Base-by-base conservation (phyloP, 2,113 vertebrate species). In the human (Homo sapiens) region DNA sequence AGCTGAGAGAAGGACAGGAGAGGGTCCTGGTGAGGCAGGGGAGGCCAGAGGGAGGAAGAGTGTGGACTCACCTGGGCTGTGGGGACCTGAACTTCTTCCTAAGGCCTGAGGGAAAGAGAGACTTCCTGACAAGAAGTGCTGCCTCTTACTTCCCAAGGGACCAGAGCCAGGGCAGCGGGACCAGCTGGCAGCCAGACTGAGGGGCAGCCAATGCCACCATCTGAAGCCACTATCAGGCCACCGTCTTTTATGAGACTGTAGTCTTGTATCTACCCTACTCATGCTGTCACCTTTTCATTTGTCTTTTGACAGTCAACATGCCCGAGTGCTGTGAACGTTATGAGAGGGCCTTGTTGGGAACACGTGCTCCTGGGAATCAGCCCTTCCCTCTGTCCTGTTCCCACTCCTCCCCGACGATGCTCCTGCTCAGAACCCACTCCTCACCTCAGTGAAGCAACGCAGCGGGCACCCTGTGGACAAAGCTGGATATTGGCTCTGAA, bases 111-210 rank as follows among this genome's bases (percentile, higher is more conserved):
- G 55, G 61, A 73, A 81, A 86, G 88, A 59, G 48, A 22, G 38
- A 52, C 43, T 92, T 64, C 40, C 11, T 72, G 68, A 75, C 43
- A 59, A 64, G 50, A 68, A 93, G 22, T 30, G 43, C 48, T 61
- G 40, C 78, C 38, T 90, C 25, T 50, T 48, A 4, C 9, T 6
- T 57, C 79, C 52, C 22, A 48, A 50, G 73, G 86, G 20, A 55
- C 25, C n/a, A 80, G 52, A 59, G 87, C 59, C 14, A 32, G 84
- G 88, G n/a, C 79, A 83, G 48, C 6, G 22, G 55, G 78, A 10
- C 72, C 30, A 6, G 89, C 45, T 40, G 43, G 92, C 14, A 59
- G 89, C 76, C 91, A 96, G 96, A 91, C 93, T 61, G 95, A 94
- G 89, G 84, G 93, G 86, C 82, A 20, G 92, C 92, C 97, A 93